A percentile compares a stretch with the other conserved stretches of the same genome.
These are phyloP conservation scores for Orestias chungarensis DNA, from an alignment of 2,797 vertebrate species.

Conservation along the genomic window DNA sequence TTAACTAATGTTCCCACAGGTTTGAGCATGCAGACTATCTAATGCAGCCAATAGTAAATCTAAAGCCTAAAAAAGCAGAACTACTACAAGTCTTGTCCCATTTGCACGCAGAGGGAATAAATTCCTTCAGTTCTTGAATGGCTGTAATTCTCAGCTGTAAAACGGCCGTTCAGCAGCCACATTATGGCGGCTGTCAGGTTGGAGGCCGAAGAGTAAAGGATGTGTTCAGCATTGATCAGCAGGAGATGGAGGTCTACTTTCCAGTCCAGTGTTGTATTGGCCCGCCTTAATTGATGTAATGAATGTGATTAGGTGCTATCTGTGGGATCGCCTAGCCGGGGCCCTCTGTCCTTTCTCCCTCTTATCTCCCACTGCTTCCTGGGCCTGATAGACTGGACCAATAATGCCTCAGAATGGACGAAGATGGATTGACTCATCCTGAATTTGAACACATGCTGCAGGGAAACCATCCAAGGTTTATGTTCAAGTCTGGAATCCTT, in stretches of 20 bases:
- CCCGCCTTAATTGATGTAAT: conserved; percentile 82
- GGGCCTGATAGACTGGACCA: conserved; percentile 59
- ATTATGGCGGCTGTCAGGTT: conserved; percentile 11
- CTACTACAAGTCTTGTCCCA: too few relatives aligned
- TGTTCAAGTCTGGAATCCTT: background rate
- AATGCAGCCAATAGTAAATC: background rate
- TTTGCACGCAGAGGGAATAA: too few relatives aligned
- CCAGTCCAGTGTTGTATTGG: conserved; percentile 54
- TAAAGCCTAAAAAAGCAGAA: background rate
- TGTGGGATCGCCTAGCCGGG: conserved; percentile 71
- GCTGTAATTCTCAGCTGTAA: background rate
- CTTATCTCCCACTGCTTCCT: conserved; percentile 80
- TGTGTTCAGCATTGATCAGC: conserved; percentile 69
- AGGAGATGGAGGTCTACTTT: conserved; percentile 63
- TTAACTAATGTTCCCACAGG: conserved; percentile 13
- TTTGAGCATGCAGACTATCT: conserved; percentile 27
- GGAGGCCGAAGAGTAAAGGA: conserved; percentile 47
- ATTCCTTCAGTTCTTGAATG: background rate
- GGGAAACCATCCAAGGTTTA: background rate
- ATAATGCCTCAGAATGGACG: conserved; percentile 64
- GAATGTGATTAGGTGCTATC: conserved; percentile 84
- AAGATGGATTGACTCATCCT: conserved; percentile 30
- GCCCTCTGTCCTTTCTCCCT: conserved; percentile 53
- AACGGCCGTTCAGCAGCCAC: conserved; percentile 1
- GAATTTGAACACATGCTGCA: background rate